Percentiles rank a stretch among this genome's conserved stretches.
Evolutionary conservation across 2,888 invertebrate genomes (phyloP).

Genomic region (Clusia tigrina): DNA sequence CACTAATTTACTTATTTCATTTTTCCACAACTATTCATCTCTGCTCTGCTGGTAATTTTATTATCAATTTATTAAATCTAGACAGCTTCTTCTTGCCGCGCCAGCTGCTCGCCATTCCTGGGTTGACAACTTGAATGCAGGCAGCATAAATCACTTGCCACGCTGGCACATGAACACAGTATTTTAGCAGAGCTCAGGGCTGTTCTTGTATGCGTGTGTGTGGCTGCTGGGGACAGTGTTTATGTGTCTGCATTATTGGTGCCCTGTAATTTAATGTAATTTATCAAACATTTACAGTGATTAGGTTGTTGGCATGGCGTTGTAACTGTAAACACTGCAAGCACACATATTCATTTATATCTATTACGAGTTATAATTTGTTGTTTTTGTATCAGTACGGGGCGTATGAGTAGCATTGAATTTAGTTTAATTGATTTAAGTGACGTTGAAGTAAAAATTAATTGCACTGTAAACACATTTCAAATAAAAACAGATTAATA

Average conservation of each 20-base stretch:
- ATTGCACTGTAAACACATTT: too few relatives aligned
- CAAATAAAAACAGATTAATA: too few relatives aligned
- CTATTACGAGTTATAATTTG: background rate
- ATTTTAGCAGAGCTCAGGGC: background rate
- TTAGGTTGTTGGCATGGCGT: background rate
- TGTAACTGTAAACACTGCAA: background rate
- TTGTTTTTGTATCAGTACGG: background rate
- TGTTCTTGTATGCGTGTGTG: background rate
- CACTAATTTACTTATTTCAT: background rate
- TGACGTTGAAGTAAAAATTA: too few relatives aligned
- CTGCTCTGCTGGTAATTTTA: background rate
- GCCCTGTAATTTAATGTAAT: background rate
- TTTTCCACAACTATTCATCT: background rate
- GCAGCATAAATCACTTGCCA: background rate
- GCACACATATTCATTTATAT: background rate
- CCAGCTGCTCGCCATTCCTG: background rate
- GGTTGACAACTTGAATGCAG: background rate
- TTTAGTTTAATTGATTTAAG: too few relatives aligned
- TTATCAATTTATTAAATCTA: conserved; percentile 2
- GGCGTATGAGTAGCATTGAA: background rate
- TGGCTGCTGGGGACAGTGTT: background rate
- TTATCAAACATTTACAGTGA: background rate
- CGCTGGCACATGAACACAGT: background rate
- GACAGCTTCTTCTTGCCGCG: background rate
- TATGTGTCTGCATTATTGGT: background rate